Evolutionary conservation across 35 echinoderm and acorn worm species (phyloP).

Genomic region (Lytechinus variegatus): DNA sequence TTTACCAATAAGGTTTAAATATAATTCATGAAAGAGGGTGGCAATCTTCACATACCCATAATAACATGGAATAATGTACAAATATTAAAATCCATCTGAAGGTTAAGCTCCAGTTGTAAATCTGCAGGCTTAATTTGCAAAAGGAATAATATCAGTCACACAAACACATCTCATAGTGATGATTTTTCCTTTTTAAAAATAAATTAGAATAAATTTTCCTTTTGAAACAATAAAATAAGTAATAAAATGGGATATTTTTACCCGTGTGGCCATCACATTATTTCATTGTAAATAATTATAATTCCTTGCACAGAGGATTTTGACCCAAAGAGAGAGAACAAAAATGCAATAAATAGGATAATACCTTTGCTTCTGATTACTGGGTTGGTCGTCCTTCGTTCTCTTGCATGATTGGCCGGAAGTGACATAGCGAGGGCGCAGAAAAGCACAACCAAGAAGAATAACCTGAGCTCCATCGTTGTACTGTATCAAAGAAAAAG

Average conservation of each 20-base stretch:
- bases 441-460: slow-evolving; percentile 30
- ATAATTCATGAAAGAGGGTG: too few relatives aligned
- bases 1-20: too few relatives aligned
- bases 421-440: slow-evolving; percentile 45
- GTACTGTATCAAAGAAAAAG: slow-evolving; percentile 5
- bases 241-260: not conserved
- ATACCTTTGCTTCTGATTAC: slow-evolving; percentile 38
- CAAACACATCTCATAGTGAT: too few relatives aligned
- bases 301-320: not conserved
- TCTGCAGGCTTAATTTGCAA: too few relatives aligned
- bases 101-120: too few relatives aligned
- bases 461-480: slow-evolving; percentile 49
- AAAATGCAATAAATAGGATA: not conserved
- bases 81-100: too few relatives aligned
- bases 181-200: too few relatives aligned
- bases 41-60: too few relatives aligned
- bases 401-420: slow-evolving; percentile 37
- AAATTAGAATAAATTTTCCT: too few relatives aligned
- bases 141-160: too few relatives aligned
- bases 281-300: not conserved
- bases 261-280: not conserved
- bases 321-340: not conserved
- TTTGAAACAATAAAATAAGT: too few relatives aligned
- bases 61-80: too few relatives aligned
- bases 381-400: slow-evolving; percentile 32